phyloP scores from a whole-genome alignment of 1,140 invertebrate species.

The Drosophila rufa region DNA sequence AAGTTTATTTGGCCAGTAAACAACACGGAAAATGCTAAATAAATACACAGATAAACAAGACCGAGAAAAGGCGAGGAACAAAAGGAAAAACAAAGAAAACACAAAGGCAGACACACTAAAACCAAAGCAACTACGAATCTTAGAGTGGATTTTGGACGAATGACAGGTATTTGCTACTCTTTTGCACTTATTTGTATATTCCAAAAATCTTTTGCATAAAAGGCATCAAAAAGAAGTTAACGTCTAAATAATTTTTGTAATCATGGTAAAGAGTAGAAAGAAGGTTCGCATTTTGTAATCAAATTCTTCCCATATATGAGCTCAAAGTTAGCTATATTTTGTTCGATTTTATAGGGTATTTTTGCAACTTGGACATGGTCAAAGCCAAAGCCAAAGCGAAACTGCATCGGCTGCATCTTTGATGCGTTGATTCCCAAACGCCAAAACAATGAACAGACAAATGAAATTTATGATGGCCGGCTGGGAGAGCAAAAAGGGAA shows the following conservation, averaged over 20 bases:
- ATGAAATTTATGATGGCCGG: slow-evolving; percentile 49
- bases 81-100: slow-evolving; percentile 29
- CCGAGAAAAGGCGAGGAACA: slow-evolving; percentile 6
- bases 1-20: slow-evolving; percentile 80
- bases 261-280: too few species aligned
- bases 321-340: not conserved
- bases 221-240: not conserved
- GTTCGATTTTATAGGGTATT: slow-evolving; percentile 2
- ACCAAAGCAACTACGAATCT: slow-evolving; percentile 1
- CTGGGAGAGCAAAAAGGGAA: not conserved
- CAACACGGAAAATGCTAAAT: slow-evolving; percentile 72
- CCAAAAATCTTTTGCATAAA: not conserved
- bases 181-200: not conserved
- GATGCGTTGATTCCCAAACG: slow-evolving; percentile 54
- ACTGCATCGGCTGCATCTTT: slow-evolving; percentile 18
- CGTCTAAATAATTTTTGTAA: not conserved
- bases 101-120: slow-evolving; percentile 8
- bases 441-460: slow-evolving; percentile 52
- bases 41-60: slow-evolving; percentile 66
- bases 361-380: not conserved
- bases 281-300: too few species aligned
- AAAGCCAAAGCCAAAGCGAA: not conserved
- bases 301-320: too few species aligned
- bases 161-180: not conserved
- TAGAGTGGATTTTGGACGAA: not conserved